Base-by-base conservation (phyloP, 2,888 invertebrate genomes). In the Eilema sororculum region DNA sequence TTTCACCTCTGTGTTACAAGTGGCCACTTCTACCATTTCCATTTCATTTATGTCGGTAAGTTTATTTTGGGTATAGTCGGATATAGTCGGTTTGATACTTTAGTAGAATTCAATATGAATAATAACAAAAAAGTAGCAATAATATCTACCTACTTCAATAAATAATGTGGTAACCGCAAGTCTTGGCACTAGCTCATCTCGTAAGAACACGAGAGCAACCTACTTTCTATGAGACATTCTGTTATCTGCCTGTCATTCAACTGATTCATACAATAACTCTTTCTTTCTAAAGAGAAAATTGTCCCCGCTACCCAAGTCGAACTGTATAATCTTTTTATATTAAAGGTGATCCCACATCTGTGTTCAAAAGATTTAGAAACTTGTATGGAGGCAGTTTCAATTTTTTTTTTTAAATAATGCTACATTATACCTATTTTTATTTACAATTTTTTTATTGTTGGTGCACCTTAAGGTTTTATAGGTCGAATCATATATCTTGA, bases 191-290 rank as follows among this genome's bases (percentile, higher is more conserved):
- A 41, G 25, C 24, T 60, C 20, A 20, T 46, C 28, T n/a, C 8
- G 52, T 61, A 33, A 61, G 62, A 68, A 52, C 66, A 59, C 24
- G 24, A 57, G 68, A 71, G 66, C 71, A 71, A 74, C 74, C 76
- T 70, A 79, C 79, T 79, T 79, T 81, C 81, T 70, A 68, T 12
- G 30, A 65, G 12, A 67, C 65, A 70, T 63, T 60, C 58, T 63
- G 58, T 58, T 33, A 63, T 68, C 72, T 72, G 70, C 67, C 71
- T 78, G 75, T 77, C 72, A 81, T 73, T 81, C 68, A 68, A 73
- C 69, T 75, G 41, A 24, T 25, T 64, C 63, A 24, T 60, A 69
- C 33, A 71, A 59, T 41, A n/a, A 67, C 64, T 67, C 60, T 68
- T 62, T 72, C 64, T 69, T 58, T 58, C 6, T 28, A 16, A 24